Percentiles rank a stretch among this genome's conserved stretches.
phyloP scores from a whole-genome alignment of 2,888 invertebrate species.

The Polymixis flavicincta region DNA sequence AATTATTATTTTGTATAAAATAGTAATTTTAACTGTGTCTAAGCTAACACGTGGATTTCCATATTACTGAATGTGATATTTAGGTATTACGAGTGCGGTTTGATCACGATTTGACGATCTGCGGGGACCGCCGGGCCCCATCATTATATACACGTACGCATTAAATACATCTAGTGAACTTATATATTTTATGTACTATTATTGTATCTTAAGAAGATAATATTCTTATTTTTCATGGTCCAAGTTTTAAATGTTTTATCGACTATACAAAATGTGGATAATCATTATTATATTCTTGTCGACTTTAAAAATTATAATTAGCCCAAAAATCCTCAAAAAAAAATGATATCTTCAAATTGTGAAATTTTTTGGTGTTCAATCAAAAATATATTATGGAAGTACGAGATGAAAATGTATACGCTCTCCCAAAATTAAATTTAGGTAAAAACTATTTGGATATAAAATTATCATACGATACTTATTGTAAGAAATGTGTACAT shows the following conservation, averaged over 20 bases:
- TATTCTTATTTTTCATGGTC: constrained; percentile 91
- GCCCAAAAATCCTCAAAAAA: constrained; percentile 87
- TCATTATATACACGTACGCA: constrained; percentile 85
- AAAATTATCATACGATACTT: constrained; percentile 88
- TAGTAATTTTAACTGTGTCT: constrained; percentile 89
- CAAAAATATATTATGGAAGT: constrained; percentile 87
- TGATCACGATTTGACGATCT: constrained; percentile 78
- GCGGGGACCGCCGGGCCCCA: constrained; percentile 73
- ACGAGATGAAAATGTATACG: constrained; percentile 89
- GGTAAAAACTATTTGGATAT: constrained; percentile 89
- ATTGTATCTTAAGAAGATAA: constrained; percentile 90
- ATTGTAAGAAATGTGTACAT: constrained; percentile 88
- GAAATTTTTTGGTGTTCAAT: constrained; percentile 90
- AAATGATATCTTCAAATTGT: constrained; percentile 88
- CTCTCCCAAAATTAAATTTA: constrained; percentile 89
- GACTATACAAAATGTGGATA: constrained; percentile 90
- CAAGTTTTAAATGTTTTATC: constrained; percentile 91
- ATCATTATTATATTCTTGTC: constrained; percentile 90
- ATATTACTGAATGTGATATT: constrained; percentile 91
- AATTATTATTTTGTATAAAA: constrained; percentile 91
- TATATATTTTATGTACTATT: constrained; percentile 91
- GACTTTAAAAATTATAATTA: constrained; percentile 88
- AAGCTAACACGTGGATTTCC: constrained; percentile 90
- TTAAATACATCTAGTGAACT: constrained; percentile 89
- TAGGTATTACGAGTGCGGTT: constrained; percentile 90